These are phyloP conservation scores for Nomada lathburiana DNA, from an alignment of 2,888 invertebrate species.

Conservation along the genomic window DNA sequence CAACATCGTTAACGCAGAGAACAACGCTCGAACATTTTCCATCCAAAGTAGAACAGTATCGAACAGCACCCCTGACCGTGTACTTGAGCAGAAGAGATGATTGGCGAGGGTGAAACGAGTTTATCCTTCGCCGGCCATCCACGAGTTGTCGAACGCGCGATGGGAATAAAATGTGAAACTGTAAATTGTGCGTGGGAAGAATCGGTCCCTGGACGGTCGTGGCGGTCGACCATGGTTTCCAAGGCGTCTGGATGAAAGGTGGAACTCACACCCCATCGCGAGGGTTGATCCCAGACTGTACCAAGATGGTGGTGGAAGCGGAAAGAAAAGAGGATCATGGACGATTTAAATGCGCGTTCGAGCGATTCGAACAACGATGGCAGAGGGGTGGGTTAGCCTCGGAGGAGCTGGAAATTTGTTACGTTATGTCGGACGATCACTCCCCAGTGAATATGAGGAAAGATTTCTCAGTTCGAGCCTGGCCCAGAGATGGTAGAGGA, in stretches of 20 bases:
- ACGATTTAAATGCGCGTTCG: slow-evolving; percentile 83
- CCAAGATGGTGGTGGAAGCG: neutral
- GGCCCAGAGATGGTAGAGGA: slow-evolving; percentile 27
- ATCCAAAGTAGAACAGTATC: neutral
- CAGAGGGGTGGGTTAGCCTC: slow-evolving; percentile 39
- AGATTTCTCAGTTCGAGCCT: slow-evolving; percentile 74
- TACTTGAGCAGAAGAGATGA: slow-evolving; percentile 63
- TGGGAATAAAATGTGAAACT: slow-evolving; percentile 84
- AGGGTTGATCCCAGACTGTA: slow-evolving; percentile 35
- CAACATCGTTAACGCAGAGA: slow-evolving; percentile 36
- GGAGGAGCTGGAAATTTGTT: slow-evolving; percentile 80
- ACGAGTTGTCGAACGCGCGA: slow-evolving; percentile 75
- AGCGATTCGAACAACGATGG: slow-evolving; percentile 62
- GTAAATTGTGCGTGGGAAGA: slow-evolving; percentile 84
- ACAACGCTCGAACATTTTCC: neutral
- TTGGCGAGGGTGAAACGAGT: slow-evolving; percentile 77
- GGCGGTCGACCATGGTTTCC: slow-evolving; percentile 65
- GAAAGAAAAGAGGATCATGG: slow-evolving; percentile 26
- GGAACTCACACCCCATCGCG: slow-evolving; percentile 17
- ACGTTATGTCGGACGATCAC: slow-evolving; percentile 81
- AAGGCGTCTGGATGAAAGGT: slow-evolving; percentile 41
- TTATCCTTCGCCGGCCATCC: slow-evolving; percentile 70
- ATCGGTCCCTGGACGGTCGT: slow-evolving; percentile 81
- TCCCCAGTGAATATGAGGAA: slow-evolving; percentile 83
- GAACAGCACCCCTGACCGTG: neutral